Base-by-base conservation (phyloP, 2,888 invertebrate species). In the Ichneumon xanthorius region DNA sequence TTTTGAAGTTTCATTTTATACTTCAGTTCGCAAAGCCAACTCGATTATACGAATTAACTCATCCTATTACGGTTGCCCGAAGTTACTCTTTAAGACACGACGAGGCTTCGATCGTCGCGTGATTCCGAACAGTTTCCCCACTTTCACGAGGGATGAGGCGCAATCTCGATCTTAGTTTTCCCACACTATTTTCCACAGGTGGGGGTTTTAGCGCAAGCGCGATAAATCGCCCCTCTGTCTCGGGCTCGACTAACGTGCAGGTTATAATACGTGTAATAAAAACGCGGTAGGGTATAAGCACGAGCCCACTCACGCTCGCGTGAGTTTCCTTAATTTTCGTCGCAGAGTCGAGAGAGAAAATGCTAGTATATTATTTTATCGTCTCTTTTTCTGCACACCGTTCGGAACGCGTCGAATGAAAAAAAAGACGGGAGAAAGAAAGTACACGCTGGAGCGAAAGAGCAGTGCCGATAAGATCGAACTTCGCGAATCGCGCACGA, bases 291-390 rank as follows among this genome's bases (percentile, higher is more conserved):
- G 70, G 67, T 63, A 63, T 37, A 73, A 75, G 55, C 55, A 40
- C 37, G 67, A 65, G 33, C 22, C 22, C 76, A 76, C 40, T 2
- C 81, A 53, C 76, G 85, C 77, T 92, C 87, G 92, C 92, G 92
- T 92, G 92, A 89, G 89, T 90, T 89, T 89, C 85, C 87, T 89
- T 90, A 89, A 91, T 92, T 92, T 91, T 61, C 85, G 84, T 79
- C 84, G 72, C 80, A 67, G 55, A 80, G 40, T 67, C 72, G 45
- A 30, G 80, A 61, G 72, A 80, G 76, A 68, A 79, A 85, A 85
- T 72, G 50, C 40, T 82, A 48, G 72, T 70, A 78, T 68, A 85
- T 85, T 81, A 81, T 85, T 85, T 85, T 67, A 63, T 68, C 58
- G 67, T 79, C 55, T 58, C 55, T 79, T 68, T 81, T 58, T 30